phyloP scores from a whole-genome alignment of 2,888 invertebrate genomes.

The Galeopsomyia nigrocyanea region DNA sequence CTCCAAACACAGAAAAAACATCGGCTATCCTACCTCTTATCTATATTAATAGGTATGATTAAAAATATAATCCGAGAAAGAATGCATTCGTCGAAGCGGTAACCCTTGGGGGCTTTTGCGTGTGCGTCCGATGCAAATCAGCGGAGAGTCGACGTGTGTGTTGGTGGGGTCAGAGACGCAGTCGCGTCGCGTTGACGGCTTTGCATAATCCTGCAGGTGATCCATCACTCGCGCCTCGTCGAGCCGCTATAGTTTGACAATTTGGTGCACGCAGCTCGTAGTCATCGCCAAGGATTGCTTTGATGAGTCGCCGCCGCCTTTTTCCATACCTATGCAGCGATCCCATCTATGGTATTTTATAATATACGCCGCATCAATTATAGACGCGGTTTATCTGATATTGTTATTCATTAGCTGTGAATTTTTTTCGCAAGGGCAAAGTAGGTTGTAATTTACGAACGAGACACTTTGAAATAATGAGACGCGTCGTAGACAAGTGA shows the following conservation, averaged over 20 bases:
- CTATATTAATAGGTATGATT: slow-evolving; percentile 8
- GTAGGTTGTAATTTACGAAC: too few relatives aligned
- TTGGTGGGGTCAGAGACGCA: not conserved
- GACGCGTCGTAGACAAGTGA: too few relatives aligned
- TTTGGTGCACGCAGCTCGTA: slow-evolving; percentile 27
- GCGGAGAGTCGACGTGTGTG: not conserved
- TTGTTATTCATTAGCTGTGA: too few relatives aligned
- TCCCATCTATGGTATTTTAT: too few relatives aligned
- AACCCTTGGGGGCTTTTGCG: not conserved
- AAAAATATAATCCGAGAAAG: slow-evolving; percentile 16
- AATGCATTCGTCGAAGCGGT: not conserved
- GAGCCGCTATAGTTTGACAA: slow-evolving; percentile 24
- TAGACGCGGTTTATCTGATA: too few relatives aligned
- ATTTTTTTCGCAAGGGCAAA: too few relatives aligned
- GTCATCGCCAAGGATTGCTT: not conserved
- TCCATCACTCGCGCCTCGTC: slow-evolving; percentile 24
- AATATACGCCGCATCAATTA: too few relatives aligned
- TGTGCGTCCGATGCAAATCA: slow-evolving; percentile 18
- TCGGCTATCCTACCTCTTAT: not conserved
- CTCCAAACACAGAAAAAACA: not conserved
- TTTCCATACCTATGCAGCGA: too few relatives aligned
- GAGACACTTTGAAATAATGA: too few relatives aligned
- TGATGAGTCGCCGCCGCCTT: not conserved
- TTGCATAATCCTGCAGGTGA: slow-evolving; percentile 36
- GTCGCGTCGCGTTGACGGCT: not conserved